Evolutionary conservation across 2,888 invertebrate species (phyloP), one percentile per base, ranked within the genome.

Genomic region (Vanessa cardui): DNA sequence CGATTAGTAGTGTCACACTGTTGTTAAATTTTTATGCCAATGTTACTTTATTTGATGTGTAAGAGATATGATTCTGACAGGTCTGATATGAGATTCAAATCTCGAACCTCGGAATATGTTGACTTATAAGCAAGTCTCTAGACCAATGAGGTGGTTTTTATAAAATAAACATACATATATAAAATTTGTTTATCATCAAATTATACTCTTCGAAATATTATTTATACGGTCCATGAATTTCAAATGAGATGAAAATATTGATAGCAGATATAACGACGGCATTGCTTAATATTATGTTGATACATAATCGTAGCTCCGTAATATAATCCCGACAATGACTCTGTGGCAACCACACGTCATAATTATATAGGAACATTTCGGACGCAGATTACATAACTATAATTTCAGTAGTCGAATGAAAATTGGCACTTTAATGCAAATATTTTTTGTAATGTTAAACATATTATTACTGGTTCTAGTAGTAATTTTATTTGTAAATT

Each of bases 261-360:
- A 47, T 65, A 54, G 33, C 20, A 45, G 44, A 65, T 52, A 49
- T 39, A 20, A 62, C 47, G 20, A 33, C 12, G 8, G 3, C 39
- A 18, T 52, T 26, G n/a, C 21, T 50, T 39, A 20, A 39, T 61
- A 58, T n/a, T 44, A 44, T 59, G 59, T 46, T 45, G 26, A 70
- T 67, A 69, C 50, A 54, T 66, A 62, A 61, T 16, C 16, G 33
- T 50, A 58, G 20, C 50, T 58, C 31, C 58, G 20, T 44, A 44
- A 58, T 50, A 62, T 67, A 67, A 62, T 62, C 62, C 58, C 50
- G 44, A 45, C 58, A 62, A 62, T 58, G 62, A 63, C 50, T 58
- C 50, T 33, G 45, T 45, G 58, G 58, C 50, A 46, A 31, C 16
- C 58, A 45, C 67, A 62, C 44, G 33, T 50, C 58, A 67, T 67